Evolutionary conservation across 2,113 vertebrate genomes (phyloP).

Genomic region (Boulengeromyrus knoepffleri): DNA sequence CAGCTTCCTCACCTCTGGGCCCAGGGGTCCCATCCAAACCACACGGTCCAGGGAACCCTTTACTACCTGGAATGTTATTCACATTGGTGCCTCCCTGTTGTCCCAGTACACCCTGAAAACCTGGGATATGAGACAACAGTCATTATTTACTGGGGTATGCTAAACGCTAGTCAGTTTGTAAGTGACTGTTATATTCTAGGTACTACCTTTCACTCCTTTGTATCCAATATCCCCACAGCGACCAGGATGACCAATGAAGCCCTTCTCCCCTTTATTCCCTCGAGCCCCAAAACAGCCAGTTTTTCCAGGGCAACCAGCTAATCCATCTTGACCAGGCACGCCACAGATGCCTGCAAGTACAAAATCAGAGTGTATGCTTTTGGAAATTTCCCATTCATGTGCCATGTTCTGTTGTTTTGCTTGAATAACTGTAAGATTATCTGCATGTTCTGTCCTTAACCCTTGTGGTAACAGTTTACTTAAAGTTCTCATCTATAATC

Average conservation of each 20-base stretch:
- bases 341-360: conserved; percentile 47
- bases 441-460: background rate
- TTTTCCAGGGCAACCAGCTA: conserved; percentile 38
- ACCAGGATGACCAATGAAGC: conserved; percentile 43
- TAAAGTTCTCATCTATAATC: background rate
- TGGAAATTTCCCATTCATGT: background rate
- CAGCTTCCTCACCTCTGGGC: conserved; percentile 43
- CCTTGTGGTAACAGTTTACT: background rate
- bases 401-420: background rate
- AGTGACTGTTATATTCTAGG: conserved; percentile 29
- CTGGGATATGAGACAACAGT: background rate
- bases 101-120: background rate
- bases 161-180: background rate
- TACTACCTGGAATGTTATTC: conserved; percentile 38
- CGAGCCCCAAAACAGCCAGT: conserved; percentile 36
- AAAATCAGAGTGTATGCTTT: background rate
- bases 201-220: conserved; percentile 57
- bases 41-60: conserved; percentile 26
- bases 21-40: conserved; percentile 45
- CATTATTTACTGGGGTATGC: background rate
- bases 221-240: conserved; percentile 41
- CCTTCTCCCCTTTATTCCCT: conserved; percentile 47
- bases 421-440: background rate
- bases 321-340: conserved; percentile 38
- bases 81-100: conserved; percentile 47